Percentiles rank a stretch among this genome's conserved stretches.
These are phyloP conservation scores for Tychaedon coryphoeus DNA, from an alignment of 2,113 vertebrate species.

Conservation along the genomic window DNA sequence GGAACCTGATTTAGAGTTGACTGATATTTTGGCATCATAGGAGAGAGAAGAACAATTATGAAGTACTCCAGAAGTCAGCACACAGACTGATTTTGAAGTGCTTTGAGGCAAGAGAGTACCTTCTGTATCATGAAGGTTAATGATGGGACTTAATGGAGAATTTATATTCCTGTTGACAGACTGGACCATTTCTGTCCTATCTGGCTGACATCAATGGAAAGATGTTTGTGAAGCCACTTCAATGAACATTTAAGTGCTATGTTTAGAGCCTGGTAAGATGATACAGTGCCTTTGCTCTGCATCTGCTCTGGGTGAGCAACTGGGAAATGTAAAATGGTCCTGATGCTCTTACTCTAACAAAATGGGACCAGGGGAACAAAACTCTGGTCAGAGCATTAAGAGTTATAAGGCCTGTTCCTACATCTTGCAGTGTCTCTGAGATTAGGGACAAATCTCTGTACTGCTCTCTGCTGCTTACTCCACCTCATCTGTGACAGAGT, in stretches of 20 bases:
- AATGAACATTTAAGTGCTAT: background rate
- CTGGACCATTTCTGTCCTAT: background rate
- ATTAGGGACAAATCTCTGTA: background rate
- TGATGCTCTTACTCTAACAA: accelerated
- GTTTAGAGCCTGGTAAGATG: background rate
- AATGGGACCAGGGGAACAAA: accelerated
- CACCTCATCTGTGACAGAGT: background rate
- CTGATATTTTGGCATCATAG: background rate
- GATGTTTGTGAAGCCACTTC: background rate
- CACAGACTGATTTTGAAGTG: background rate
- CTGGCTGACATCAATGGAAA: background rate
- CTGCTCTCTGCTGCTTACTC: background rate
- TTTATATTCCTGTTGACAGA: background rate
- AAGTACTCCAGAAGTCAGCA: background rate
- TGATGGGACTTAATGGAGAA: background rate
- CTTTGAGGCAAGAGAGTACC: background rate
- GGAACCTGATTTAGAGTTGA: background rate
- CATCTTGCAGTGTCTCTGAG: background rate
- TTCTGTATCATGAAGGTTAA: background rate
- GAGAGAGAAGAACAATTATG: background rate
- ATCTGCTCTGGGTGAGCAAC: background rate
- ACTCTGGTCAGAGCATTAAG: background rate
- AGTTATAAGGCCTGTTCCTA: background rate
- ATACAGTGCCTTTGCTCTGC: background rate
- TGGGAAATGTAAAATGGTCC: background rate